Percentiles rank a stretch among this genome's conserved stretches.
These are phyloP conservation scores for Ephydatia muelleri DNA, from an alignment of 37 sponge, comb jelly and placozoan genomes.

Conservation along the genomic window DNA sequence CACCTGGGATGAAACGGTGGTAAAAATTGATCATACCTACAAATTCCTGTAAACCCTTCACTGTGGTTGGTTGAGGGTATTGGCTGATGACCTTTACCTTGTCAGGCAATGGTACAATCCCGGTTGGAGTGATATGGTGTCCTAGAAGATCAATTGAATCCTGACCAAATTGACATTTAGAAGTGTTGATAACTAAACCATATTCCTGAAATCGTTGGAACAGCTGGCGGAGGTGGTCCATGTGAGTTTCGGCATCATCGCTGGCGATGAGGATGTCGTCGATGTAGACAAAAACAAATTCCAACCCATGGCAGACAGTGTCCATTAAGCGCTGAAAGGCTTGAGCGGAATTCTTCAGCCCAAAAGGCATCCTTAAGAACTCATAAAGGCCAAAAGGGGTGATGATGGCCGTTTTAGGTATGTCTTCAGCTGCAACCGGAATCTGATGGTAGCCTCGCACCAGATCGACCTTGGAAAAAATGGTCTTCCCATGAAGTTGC, in stretches of 20 bases:
- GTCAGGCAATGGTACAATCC: constrained; percentile 24
- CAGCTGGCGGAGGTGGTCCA: not conserved
- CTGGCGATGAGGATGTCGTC: constrained; percentile 43
- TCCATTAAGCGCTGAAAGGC: constrained; percentile 59
- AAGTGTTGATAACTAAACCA: constrained; percentile 24
- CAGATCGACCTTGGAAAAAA: constrained; percentile 20
- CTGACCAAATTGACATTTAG: constrained; percentile 31
- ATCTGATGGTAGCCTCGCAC: constrained; percentile 51
- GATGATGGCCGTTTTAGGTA: constrained; percentile 31
- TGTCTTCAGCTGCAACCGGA: constrained; percentile 23
- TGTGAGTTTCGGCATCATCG: constrained; percentile 11
- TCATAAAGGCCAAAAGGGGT: constrained; percentile 13
- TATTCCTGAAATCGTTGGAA: constrained; percentile 37
- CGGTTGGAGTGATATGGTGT: constrained; percentile 14
- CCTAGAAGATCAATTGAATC: constrained; percentile 28
- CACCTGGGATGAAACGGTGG: constrained; percentile 19
- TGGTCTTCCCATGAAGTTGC: not conserved
- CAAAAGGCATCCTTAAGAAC: constrained; percentile 22
- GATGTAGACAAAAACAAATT: constrained; percentile 23
- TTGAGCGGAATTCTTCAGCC: constrained; percentile 43
- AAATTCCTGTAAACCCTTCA: too few species aligned
- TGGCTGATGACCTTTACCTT: constrained; percentile 27
- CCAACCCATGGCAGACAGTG: constrained; percentile 32
- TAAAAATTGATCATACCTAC: constrained; percentile 41
- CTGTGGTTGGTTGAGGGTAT: constrained; percentile 12